These are phyloP conservation scores for Synanthedon andrenaeformis DNA, from an alignment of 2,888 invertebrate species.

Conservation along the genomic window DNA sequence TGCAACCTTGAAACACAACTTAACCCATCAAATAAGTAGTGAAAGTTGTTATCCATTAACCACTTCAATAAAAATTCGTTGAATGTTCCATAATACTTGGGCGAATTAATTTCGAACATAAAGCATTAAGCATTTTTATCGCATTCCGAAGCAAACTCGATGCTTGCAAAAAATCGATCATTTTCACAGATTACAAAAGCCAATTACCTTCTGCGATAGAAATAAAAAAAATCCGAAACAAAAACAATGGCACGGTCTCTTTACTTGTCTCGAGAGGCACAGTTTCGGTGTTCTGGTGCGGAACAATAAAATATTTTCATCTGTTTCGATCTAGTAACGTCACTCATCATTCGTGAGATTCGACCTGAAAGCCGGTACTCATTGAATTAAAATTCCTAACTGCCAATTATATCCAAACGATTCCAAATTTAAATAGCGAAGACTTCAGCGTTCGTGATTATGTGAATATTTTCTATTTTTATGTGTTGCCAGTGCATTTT, in stretches of 20 bases:
- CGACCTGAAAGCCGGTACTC: neutral
- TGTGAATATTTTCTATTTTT: too few species aligned
- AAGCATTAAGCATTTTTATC: slow-evolving; percentile 1
- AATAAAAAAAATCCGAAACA: slow-evolving; percentile 25
- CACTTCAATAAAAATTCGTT: too few species aligned
- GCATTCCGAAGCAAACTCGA: slow-evolving; percentile 1
- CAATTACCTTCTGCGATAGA: slow-evolving; percentile 16
- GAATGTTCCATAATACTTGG: too few species aligned
- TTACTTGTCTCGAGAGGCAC: slow-evolving; percentile 24
- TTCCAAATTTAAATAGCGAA: too few species aligned
- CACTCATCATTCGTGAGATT: slow-evolving; percentile 22
- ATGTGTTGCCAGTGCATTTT: too few species aligned
- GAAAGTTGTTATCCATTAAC: too few species aligned
- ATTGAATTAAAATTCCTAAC: too few species aligned
- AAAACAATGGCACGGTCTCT: slow-evolving; percentile 29
- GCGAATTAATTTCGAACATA: too few species aligned
- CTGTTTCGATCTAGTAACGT: slow-evolving; percentile 34
- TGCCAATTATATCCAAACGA: too few species aligned
- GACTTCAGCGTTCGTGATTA: too few species aligned
- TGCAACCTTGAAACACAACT: too few species aligned
- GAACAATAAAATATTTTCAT: slow-evolving; percentile 27
- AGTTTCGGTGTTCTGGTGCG: slow-evolving; percentile 18
- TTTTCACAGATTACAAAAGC: slow-evolving; percentile 12
- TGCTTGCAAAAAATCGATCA: slow-evolving; percentile 5
- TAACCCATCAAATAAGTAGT: too few species aligned